These are phyloP conservation scores for Habroteleia sp. DNA, from an alignment of 2,888 invertebrate genomes.

Conservation along the genomic window DNA sequence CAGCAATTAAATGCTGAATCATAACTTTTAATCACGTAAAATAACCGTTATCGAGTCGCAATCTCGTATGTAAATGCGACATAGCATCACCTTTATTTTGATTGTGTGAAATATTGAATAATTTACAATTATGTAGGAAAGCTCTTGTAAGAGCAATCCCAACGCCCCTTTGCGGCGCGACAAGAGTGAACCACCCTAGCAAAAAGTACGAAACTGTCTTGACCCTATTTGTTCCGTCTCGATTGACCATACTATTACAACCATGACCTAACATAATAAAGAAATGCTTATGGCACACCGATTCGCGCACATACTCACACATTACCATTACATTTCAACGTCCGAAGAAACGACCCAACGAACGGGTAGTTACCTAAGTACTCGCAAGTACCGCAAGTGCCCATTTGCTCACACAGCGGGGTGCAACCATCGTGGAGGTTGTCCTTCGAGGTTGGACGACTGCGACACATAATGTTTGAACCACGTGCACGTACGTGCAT, in stretches of 20 bases:
- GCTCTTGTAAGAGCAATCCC: slow-evolving; percentile 12
- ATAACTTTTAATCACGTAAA: slow-evolving; percentile 33
- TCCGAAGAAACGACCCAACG: slow-evolving; percentile 51
- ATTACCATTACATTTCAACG: slow-evolving; percentile 41
- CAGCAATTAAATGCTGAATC: slow-evolving; percentile 25
- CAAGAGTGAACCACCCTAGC: slow-evolving; percentile 35
- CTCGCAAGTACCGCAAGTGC: slow-evolving; percentile 61
- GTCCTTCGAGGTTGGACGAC: slow-evolving; percentile 65
- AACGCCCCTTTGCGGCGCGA: slow-evolving; percentile 23
- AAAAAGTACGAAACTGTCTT: slow-evolving; percentile 60
- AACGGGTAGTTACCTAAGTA: slow-evolving; percentile 59
- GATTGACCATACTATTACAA: slow-evolving; percentile 64
- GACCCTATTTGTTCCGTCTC: slow-evolving; percentile 70
- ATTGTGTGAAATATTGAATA: slow-evolving; percentile 30
- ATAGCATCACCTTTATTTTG: slow-evolving; percentile 28
- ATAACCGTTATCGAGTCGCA: slow-evolving; percentile 32
- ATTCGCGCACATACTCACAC: slow-evolving; percentile 31
- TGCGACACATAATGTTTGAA: slow-evolving; percentile 59
- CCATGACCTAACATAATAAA: slow-evolving; percentile 68
- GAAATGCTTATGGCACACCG: slow-evolving; percentile 47
- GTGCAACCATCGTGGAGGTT: slow-evolving; percentile 53
- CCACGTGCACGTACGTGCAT: slow-evolving; percentile 12
- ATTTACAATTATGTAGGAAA: slow-evolving; percentile 33
- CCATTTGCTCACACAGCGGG: slow-evolving; percentile 61
- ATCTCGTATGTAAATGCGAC: slow-evolving; percentile 39